A percentile compares a stretch with the other conserved stretches of the same genome.
Evolutionary conservation across 2,113 vertebrate species (phyloP).

Genomic region (Salvelinus fontinalis): DNA sequence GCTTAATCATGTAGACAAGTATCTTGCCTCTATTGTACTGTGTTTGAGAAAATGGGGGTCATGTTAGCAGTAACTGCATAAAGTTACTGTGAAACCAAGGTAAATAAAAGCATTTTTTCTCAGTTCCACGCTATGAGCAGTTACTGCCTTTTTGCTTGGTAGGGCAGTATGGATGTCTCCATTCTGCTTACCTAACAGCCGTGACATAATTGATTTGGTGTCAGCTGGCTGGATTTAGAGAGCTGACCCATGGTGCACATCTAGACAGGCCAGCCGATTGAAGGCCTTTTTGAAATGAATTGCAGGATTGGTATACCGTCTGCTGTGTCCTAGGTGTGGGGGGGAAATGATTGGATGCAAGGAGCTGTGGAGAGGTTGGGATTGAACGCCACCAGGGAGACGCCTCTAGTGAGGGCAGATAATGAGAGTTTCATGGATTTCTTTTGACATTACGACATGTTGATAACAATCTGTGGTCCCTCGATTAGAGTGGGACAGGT

Average conservation of each 20-base stretch:
- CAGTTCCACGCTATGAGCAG: no score
- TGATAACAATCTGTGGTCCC: conserved; percentile 9
- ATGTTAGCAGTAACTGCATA: no score
- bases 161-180: conserved; percentile 40
- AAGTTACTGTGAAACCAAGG: no score
- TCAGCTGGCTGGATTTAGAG: conserved; percentile 67
- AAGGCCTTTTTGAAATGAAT: conserved; percentile 62
- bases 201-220: conserved; percentile 70
- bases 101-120: no score
- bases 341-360: conserved; percentile 44
- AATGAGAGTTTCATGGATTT: conserved; percentile 31
- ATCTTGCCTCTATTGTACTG: no score
- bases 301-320: conserved; percentile 39
- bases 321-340: conserved; percentile 31
- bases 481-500: conserved; percentile 12
- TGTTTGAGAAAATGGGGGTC: no score
- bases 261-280: conserved; percentile 52
- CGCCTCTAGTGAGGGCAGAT: conserved; percentile 12
- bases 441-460: conserved; percentile 20
- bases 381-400: conserved; percentile 39
- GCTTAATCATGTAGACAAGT: no score
- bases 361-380: conserved; percentile 22
- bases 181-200: conserved; percentile 63
- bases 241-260: conserved; percentile 56
- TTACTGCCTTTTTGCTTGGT: no score